phyloP scores from a whole-genome alignment of 2,797 vertebrate species.

The Paratrypauchen microcephalus region DNA sequence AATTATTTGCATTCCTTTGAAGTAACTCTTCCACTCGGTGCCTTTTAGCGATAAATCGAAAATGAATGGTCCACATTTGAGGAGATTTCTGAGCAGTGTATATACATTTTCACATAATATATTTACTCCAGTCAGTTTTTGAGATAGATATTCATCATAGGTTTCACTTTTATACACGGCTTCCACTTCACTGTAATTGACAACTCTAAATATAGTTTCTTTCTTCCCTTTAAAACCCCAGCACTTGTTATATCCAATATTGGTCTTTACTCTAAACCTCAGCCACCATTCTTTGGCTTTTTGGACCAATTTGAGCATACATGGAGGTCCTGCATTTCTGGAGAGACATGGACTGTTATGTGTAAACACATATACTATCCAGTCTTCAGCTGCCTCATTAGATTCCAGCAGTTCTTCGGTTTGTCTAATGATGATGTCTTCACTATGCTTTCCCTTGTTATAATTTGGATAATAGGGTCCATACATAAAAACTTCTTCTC shows the following conservation, averaged over 20 bases:
- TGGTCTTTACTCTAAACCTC: slow-evolving; percentile 51
- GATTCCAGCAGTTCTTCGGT: slow-evolving; percentile 57
- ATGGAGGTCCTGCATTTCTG: slow-evolving; percentile 36
- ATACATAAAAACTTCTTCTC: slow-evolving; percentile 59
- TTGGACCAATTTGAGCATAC: slow-evolving; percentile 60
- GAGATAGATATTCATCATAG: slow-evolving; percentile 34
- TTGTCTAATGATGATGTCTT: slow-evolving; percentile 61
- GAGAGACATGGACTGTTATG: slow-evolving; percentile 65
- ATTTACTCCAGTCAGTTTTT: slow-evolving; percentile 14
- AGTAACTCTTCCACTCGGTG: slow-evolving; percentile 44
- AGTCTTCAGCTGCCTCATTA: background rate
- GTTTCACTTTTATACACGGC: slow-evolving; percentile 31
- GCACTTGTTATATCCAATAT: slow-evolving; percentile 55
- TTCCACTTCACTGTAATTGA: slow-evolving; percentile 50
- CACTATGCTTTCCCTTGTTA: slow-evolving; percentile 54
- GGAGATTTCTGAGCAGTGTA: slow-evolving; percentile 33
- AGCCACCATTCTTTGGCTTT: slow-evolving; percentile 62
- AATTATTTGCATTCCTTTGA: slow-evolving; percentile 36
- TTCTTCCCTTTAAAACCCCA: slow-evolving; percentile 70
- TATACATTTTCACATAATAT: slow-evolving; percentile 46
- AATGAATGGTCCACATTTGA: slow-evolving; percentile 5
- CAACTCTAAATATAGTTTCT: slow-evolving; percentile 55
- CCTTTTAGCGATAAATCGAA: slow-evolving; percentile 22
- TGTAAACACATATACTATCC: slow-evolving; percentile 60
- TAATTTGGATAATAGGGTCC: slow-evolving; percentile 66